Evolutionary conservation across 2,888 invertebrate genomes (phyloP), one percentile per base, ranked within the genome.

Genomic region (Fragum fragum): DNA sequence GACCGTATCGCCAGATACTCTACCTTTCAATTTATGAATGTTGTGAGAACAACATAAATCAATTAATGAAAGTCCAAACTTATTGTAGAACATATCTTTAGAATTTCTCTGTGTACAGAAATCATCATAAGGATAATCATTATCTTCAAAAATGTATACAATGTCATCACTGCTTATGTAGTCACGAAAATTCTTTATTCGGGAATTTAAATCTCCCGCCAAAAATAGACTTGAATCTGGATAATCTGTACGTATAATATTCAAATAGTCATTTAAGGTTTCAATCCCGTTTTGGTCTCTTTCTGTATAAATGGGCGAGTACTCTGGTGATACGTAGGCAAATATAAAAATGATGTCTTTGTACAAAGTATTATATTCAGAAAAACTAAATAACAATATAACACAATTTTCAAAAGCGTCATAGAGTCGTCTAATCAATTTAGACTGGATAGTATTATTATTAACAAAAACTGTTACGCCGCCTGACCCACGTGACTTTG

Each of bases 81-180:
- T 11, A 32, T 63, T 29, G 14, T 32, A 36, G 1, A 18, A 9
- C 9, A 11, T 32, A 63, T 63, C 63, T 28, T 69, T 69, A 18
- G 61, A 63, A 23, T 28, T 39, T 57, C 59, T 69, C 1, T 2
- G 69, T n/a, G 42, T 42, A 16, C 16, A n/a, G 69, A 76, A 76
- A 16, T 57, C 47, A 69, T 76, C 76, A 47, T 47, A 73, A 18
- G 61, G 63, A 36, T 73, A 73, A 36, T 42, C 55, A 5, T 29
- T 52, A 36, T 61, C 73, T 6, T 52, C 73, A n/a, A 73, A 73
- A n/a, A 73, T 29, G 42, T 29, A 63, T 1, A 26, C 18, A 28
- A 73, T 1, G 29, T 73, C 73, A 32, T 73, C 73, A n/a, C 39
- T 52, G 16, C 47, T 59, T 28, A 73, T 63, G 52, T 29, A 73